phyloP scores from a whole-genome alignment of 2,888 invertebrate species.

The Euphydryas editha region DNA sequence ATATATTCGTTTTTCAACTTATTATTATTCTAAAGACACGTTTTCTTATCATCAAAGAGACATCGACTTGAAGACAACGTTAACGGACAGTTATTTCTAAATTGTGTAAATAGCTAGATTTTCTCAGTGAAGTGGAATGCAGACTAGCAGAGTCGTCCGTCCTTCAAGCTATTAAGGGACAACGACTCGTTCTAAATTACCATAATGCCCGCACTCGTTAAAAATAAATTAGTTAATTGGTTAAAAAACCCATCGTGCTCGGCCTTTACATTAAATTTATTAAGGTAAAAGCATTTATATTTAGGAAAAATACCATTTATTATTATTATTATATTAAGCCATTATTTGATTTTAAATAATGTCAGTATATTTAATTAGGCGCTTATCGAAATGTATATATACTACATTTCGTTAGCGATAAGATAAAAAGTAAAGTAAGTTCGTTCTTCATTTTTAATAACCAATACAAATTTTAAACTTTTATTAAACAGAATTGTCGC shows the following conservation, averaged over 20 bases:
- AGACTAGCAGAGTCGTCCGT: constrained; percentile 58
- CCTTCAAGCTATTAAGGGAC: constrained; percentile 75
- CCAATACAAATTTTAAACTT: too few species aligned
- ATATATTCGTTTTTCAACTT: not conserved
- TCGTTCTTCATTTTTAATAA: too few species aligned
- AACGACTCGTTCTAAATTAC: constrained; percentile 69
- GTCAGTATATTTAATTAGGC: too few species aligned
- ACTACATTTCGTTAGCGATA: too few species aligned
- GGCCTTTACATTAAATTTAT: not conserved
- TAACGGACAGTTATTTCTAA: constrained; percentile 31
- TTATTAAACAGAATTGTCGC: too few species aligned
- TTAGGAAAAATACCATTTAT: not conserved
- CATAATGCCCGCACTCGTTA: constrained; percentile 62
- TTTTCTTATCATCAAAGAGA: not conserved
- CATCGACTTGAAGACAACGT: constrained; percentile 11
- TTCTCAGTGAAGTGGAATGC: constrained; percentile 55
- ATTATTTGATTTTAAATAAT: too few species aligned
- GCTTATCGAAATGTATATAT: too few species aligned
- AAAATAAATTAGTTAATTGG: constrained; percentile 67
- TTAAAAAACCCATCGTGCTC: constrained; percentile 47
- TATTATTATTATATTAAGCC: too few species aligned
- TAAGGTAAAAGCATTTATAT: not conserved
- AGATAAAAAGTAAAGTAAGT: too few species aligned
- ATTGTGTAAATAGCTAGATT: constrained; percentile 42
- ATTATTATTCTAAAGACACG: constrained; percentile 1